Conservation (phyloP, 2,888 invertebrate genomes). For the Tillus elongatus region DNA sequence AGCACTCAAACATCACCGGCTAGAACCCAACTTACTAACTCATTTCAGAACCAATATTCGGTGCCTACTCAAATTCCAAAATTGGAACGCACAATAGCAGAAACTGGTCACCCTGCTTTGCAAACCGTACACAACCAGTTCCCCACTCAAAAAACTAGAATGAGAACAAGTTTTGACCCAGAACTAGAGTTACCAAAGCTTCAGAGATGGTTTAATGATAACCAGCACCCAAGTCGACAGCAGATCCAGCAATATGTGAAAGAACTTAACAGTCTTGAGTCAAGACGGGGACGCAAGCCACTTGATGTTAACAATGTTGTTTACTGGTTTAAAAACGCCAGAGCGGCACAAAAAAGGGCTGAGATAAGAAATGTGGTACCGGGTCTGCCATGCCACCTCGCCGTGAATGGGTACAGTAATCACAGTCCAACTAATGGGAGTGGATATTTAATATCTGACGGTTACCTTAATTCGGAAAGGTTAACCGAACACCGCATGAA, state of each 20-base stretch:
- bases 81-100: slow-evolving; percentile 46
- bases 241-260: slow-evolving; percentile 94
- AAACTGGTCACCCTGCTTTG: slow-evolving; percentile 61
- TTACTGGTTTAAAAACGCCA: slow-evolving; percentile 96
- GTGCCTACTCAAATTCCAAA: slow-evolving; percentile 40
- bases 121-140: slow-evolving; percentile 69
- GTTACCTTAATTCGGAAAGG: slow-evolving; percentile 45
- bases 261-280: slow-evolving; percentile 86
- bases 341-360: slow-evolving; percentile 90
- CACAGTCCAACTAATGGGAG: slow-evolving; percentile 57
- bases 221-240: slow-evolving; percentile 93
- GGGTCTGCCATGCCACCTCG: slow-evolving; percentile 51
- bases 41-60: slow-evolving; percentile 45
- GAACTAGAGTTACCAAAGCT: slow-evolving; percentile 92
- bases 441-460: slow-evolving; percentile 47
- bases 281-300: slow-evolving; percentile 85
- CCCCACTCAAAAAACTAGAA: slow-evolving; percentile 80
- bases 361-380: slow-evolving; percentile 58
- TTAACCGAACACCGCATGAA: slow-evolving; percentile 52
- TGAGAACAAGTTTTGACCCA: slow-evolving; percentile 95
- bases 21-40: slow-evolving; percentile 39
- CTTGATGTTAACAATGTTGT: slow-evolving; percentile 93
- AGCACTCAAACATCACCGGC: slow-evolving; percentile 48
- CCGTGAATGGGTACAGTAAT: slow-evolving; percentile 56
- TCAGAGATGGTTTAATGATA: slow-evolving; percentile 94